phyloP scores from a whole-genome alignment of 1,140 invertebrate species.

The Bombus affinis region DNA sequence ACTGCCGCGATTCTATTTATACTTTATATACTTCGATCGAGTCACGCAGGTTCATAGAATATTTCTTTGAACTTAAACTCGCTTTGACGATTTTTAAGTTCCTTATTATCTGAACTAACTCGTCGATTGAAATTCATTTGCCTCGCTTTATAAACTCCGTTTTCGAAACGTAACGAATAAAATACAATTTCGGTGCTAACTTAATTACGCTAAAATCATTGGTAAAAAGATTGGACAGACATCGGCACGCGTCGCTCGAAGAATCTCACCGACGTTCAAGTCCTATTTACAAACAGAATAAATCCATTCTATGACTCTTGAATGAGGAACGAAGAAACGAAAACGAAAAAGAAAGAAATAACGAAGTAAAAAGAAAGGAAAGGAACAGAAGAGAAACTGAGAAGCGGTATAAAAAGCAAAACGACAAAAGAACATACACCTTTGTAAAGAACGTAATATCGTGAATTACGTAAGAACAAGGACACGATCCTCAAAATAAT shows the following conservation, averaged over 20 bases:
- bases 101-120: no score
- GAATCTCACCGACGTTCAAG: no score
- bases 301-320: no score
- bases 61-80: neutral
- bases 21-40: neutral
- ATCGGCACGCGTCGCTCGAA: no score
- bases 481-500: neutral
- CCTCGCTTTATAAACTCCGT: no score
- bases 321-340: no score
- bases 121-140: no score
- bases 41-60: neutral
- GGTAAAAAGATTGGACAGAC: no score
- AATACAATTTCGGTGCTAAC: neutral
- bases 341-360: no score
- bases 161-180: neutral
- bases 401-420: neutral
- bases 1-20: neutral
- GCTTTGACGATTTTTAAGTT: neutral
- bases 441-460: neutral
- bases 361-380: no score
- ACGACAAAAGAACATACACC: neutral
- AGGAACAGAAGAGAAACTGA: neutral
- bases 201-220: no score
- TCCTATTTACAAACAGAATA: no score
- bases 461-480: slow-evolving; percentile 3